phyloP scores from a whole-genome alignment of 2,797 vertebrate genomes.

The Spinibarbus caldwelli region DNA sequence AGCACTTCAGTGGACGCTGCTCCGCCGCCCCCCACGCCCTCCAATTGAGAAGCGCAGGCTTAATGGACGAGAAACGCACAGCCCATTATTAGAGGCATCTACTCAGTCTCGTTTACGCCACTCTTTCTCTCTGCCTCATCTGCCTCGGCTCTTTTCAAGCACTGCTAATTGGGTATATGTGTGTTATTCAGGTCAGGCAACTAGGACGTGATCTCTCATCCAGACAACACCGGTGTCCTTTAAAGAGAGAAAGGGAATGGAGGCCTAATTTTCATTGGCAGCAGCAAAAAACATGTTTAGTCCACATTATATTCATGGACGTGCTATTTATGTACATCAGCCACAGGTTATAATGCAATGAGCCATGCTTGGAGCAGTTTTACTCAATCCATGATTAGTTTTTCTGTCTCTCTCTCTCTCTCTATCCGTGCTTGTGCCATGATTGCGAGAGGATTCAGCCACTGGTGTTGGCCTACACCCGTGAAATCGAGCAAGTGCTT shows the following conservation, averaged over 20 bases:
- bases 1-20: constrained; percentile 52
- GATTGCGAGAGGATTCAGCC: neutral
- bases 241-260: constrained; percentile 37
- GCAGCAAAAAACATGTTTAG: constrained; percentile 39
- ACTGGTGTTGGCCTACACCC: constrained; percentile 18
- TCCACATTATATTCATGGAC: constrained; percentile 24
- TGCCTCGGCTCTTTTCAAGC: constrained; percentile 34
- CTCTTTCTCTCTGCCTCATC: constrained; percentile 13
- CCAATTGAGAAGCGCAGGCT: constrained; percentile 41
- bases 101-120: constrained; percentile 33
- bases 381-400: neutral
- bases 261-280: constrained; percentile 44
- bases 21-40: constrained; percentile 32
- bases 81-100: constrained; percentile 57
- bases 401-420: neutral
- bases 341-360: constrained; percentile 29
- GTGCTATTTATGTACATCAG: constrained; percentile 29
- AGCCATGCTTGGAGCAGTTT: constrained; percentile 7
- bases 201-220: constrained; percentile 55
- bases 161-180: constrained; percentile 58
- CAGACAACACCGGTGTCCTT: constrained; percentile 27
- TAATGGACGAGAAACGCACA: constrained; percentile 58
- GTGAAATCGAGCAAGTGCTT: constrained; percentile 45
- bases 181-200: constrained; percentile 61
- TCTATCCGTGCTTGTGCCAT: neutral